Percentiles rank a stretch among this genome's conserved stretches.
These are phyloP conservation scores for Muschampia plurimacula DNA, from an alignment of 2,888 invertebrate genomes.

Conservation along the genomic window DNA sequence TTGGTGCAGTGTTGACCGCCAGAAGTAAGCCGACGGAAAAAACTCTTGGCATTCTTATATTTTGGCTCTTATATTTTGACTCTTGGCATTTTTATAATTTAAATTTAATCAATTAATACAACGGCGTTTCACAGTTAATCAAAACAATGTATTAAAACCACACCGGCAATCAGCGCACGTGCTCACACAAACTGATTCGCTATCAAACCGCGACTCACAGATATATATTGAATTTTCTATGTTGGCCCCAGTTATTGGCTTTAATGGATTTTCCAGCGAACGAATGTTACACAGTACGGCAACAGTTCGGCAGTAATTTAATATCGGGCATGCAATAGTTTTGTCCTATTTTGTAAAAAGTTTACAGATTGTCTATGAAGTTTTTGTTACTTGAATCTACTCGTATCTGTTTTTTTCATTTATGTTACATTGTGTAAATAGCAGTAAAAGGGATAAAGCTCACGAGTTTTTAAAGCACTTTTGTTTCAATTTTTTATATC, in stretches of 20 bases:
- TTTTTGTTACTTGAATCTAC: neutral
- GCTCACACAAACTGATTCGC: conserved; percentile 7
- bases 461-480: no score
- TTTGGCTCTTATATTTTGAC: no score
- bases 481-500: no score
- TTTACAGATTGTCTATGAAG: neutral
- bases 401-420: no score
- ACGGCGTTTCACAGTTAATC: neutral
- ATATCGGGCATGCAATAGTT: neutral
- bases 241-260: neutral
- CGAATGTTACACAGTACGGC: conserved; percentile 3
- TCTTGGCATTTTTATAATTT: no score
- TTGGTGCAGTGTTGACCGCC: no score
- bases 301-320: neutral
- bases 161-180: conserved; percentile 6
- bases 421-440: no score
- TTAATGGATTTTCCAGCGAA: conserved; percentile 13
- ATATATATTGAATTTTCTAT: conserved; percentile 11
- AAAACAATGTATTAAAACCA: conserved; percentile 14
- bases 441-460: no score
- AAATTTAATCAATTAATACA: neutral
- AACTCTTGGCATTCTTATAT: no score
- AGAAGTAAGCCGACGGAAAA: no score
- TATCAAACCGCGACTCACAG: neutral
- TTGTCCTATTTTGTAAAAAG: neutral